Conservation (phyloP, 1,140 invertebrate genomes). For the Orchestia grillus region DNA sequence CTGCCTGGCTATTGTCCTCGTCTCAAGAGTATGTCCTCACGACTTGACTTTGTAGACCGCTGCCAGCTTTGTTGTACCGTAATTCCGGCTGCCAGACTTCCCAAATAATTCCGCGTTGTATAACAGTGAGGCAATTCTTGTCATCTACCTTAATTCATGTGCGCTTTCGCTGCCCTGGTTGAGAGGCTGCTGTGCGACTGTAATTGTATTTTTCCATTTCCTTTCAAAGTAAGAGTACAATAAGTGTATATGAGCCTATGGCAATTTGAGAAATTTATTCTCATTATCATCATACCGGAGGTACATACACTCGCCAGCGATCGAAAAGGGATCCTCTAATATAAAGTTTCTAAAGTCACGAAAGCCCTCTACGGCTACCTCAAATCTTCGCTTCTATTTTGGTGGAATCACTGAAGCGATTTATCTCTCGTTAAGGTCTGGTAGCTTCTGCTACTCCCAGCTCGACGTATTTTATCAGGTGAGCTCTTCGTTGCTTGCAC, state of each 20-base stretch:
- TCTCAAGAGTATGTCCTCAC: background rate
- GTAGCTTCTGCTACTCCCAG: constrained; percentile 24
- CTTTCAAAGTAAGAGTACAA: background rate
- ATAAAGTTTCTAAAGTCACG: background rate
- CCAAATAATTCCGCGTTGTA: background rate
- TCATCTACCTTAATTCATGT: background rate
- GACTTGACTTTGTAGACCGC: background rate
- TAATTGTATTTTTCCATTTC: background rate
- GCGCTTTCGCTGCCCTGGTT: background rate
- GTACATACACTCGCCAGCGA: background rate
- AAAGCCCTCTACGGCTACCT: background rate
- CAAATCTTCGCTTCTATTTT: background rate
- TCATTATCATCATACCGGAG: background rate
- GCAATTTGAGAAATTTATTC: background rate
- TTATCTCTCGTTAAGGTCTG: constrained; percentile 46
- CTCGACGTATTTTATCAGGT: constrained; percentile 11
- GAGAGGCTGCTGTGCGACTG: background rate
- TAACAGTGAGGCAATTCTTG: background rate
- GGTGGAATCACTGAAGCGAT: constrained; percentile 28
- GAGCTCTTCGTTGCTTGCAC: constrained; percentile 10
- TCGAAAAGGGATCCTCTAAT: background rate
- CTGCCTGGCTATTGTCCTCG: background rate
- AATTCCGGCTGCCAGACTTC: background rate
- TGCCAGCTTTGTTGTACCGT: background rate
- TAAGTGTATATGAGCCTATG: background rate